phyloP scores from a whole-genome alignment of 1,140 invertebrate species.

The Drosophila pachea region DNA sequence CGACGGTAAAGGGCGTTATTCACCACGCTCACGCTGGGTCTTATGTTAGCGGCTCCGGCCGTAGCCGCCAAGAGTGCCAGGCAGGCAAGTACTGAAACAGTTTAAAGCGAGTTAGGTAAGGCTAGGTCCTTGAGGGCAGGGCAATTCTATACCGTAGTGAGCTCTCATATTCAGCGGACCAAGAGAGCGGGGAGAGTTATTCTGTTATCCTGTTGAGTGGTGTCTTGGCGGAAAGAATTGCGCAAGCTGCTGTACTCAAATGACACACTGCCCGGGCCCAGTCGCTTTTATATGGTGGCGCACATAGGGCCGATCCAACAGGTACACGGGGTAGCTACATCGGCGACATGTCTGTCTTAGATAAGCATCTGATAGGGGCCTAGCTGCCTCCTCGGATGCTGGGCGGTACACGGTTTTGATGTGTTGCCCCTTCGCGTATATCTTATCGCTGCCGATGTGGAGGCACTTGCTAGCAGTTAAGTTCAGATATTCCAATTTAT shows the following conservation, averaged over 20 bases:
- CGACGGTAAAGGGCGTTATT: constrained; percentile 61
- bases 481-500: constrained; percentile 44
- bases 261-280: constrained; percentile 40
- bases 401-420: constrained; percentile 28
- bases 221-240: constrained; percentile 31
- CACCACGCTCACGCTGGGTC: constrained; percentile 37
- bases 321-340: constrained; percentile 13
- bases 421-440: constrained; percentile 10
- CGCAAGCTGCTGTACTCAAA: constrained; percentile 45
- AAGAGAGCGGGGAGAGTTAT: constrained; percentile 42
- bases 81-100: constrained; percentile 50
- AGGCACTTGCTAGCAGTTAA: neutral
- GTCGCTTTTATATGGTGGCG: constrained; percentile 57
- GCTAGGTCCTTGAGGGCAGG: constrained; percentile 29
- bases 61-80: constrained; percentile 44
- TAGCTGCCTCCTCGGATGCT: constrained; percentile 38
- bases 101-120: neutral
- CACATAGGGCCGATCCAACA: constrained; percentile 10
- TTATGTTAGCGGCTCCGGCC: constrained; percentile 45
- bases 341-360: constrained; percentile 36
- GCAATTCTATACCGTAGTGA: constrained; percentile 42
- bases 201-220: constrained; percentile 41
- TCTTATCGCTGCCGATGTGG: constrained; percentile 17
- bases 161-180: constrained; percentile 44
- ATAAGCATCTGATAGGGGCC: constrained; percentile 8